phyloP scores from a whole-genome alignment of 2,888 invertebrate species.

The Lasioglossum villosulum region DNA sequence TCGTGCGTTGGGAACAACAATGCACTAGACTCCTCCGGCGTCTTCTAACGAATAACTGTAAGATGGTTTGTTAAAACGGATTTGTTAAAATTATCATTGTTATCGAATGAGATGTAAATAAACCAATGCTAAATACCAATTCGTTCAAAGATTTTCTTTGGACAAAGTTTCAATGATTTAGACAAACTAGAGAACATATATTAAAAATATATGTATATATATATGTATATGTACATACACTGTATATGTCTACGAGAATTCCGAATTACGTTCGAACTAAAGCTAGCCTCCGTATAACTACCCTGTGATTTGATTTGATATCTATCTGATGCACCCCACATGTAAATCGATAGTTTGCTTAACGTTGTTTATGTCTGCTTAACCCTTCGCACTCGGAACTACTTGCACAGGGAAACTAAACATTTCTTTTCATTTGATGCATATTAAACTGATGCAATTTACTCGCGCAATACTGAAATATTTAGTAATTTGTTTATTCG shows the following conservation, averaged over 20 bases:
- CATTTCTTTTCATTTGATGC: no score
- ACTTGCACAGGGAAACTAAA: no score
- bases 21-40: not conserved
- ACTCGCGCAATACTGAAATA: no score
- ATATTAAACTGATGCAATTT: no score
- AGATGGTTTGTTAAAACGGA: slow-evolving; percentile 10
- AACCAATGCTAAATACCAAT: slow-evolving; percentile 26
- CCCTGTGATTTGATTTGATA: not conserved
- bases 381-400: no score
- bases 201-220: slow-evolving; percentile 30
- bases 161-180: no score
- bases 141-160: not conserved
- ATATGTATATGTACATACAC: slow-evolving; percentile 23
- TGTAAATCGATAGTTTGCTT: not conserved
- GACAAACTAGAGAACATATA: not conserved
- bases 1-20: slow-evolving; percentile 10
- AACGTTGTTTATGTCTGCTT: slow-evolving; percentile 23
- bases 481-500: no score
- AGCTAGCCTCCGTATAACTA: slow-evolving; percentile 10
- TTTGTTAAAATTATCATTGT: slow-evolving; percentile 16
- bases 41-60: not conserved
- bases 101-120: slow-evolving; percentile 45
- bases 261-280: not conserved
- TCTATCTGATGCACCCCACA: not conserved
- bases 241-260: not conserved